Evolutionary conservation across 2,113 vertebrate species (phyloP), one percentile per base, ranked within the genome.

Genomic region (Tylochromis polylepis): DNA sequence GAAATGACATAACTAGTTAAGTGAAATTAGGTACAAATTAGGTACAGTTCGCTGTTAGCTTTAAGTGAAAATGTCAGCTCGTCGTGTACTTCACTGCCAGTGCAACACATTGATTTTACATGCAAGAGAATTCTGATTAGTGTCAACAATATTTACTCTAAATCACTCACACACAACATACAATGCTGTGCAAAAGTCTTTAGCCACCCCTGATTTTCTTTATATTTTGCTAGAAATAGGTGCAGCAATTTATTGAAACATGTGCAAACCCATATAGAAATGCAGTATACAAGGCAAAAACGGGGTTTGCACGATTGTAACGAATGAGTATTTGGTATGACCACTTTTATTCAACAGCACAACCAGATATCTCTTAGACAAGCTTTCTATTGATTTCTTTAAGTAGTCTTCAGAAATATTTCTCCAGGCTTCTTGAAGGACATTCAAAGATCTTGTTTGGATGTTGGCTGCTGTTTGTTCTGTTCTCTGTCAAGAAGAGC

Each of bases 1-100:
- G 46, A 77, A 51, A 31, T 51, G 16, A 51, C 27, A 77, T 10
- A 20, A 31, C 43, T 31, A 70, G 65, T 38, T 72, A 11, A n/a
- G 0, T 72, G 27, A 0, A 72, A 27, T 49, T 31, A 12, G 8
- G 16, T 77, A 20, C 15, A 0, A 72, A 27, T 49, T 31, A 12
- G 8, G 16, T 77, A 20, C 15, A 77, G 43, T 1, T 77, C 27
- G 8, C 24, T 1, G 3, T 51, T 51, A 51, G 41, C 43, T 0
- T 18, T 0, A 77, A 51, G 43, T 51, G 18, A 18, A 8, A 12
- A 14, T 43, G 38, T 27, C 24, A 51, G 14, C 24, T 29, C 10
- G 11, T 20, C 51, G 18, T 12, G 6, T 31, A 77, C 9, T 20
- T 49, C 2, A 72, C 9, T 20, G 15, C 41, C 15, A 29, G 41